Percentiles rank a stretch among this genome's conserved stretches.
Conservation (phyloP, 2,888 invertebrate species). For the Mycalesis mineus region DNA sequence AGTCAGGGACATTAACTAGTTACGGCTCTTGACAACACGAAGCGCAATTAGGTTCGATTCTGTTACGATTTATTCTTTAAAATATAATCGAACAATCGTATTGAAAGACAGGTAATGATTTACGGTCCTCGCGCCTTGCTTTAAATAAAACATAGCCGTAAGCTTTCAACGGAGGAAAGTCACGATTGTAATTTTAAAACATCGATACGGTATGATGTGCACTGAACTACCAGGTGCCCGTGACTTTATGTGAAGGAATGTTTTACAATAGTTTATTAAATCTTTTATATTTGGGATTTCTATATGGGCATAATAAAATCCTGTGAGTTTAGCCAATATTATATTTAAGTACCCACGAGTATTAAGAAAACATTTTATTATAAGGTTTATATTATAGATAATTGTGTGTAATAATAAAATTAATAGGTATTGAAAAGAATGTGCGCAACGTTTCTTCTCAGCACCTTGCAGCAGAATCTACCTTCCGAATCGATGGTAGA, state of each 20-base stretch:
- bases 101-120: slow-evolving; percentile 66
- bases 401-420: no score
- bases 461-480: no score
- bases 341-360: no score
- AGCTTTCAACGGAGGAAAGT: slow-evolving; percentile 73
- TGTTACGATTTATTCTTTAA: slow-evolving; percentile 54
- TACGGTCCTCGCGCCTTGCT: slow-evolving; percentile 64
- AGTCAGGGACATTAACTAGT: neutral
- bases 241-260: slow-evolving; percentile 1
- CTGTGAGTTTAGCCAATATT: no score
- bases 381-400: no score
- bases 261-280: neutral
- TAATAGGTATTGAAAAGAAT: no score
- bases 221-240: neutral
- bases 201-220: slow-evolving; percentile 63
- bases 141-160: slow-evolving; percentile 73
- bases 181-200: slow-evolving; percentile 76
- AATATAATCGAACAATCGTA: slow-evolving; percentile 66
- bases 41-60: slow-evolving; percentile 62
- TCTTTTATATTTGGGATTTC: no score
- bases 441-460: no score
- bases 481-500: no score
- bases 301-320: no score
- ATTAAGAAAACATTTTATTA: no score
- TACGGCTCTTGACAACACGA: slow-evolving; percentile 29